Conservation (phyloP, 2,113 vertebrate genomes). For the Apistogramma diplotaenia region DNA sequence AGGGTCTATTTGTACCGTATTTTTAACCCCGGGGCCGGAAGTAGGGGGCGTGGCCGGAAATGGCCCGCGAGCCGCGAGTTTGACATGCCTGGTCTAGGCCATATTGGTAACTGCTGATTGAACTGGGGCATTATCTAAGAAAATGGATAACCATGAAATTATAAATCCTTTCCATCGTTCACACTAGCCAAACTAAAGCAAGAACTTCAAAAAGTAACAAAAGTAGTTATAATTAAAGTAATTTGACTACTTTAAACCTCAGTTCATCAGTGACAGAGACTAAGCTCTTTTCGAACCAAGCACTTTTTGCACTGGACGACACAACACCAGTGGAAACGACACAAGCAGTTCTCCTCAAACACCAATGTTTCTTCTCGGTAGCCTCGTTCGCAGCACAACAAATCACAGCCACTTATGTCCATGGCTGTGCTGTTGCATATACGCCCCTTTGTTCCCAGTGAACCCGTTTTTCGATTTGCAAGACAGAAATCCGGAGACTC, state of each 20-base stretch:
- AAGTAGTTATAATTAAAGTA: conserved; percentile 15
- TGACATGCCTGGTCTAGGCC: no score
- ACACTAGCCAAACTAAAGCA: conserved; percentile 3
- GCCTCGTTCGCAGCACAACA: conserved; percentile 93
- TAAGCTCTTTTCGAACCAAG: conserved; percentile 90
- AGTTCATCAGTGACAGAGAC: conserved; percentile 84
- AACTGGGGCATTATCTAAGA: neutral
- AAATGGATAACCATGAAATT: neutral
- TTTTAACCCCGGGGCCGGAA: no score
- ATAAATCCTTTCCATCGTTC: conserved; percentile 19
- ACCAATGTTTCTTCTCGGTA: conserved; percentile 88
- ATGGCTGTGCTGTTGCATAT: conserved; percentile 93
- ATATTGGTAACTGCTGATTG: neutral
- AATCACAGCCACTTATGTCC: conserved; percentile 93
- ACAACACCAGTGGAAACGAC: conserved; percentile 98
- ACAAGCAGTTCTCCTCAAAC: conserved; percentile 95
- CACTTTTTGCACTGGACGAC: conserved; percentile 97
- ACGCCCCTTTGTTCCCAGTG: conserved; percentile 89
- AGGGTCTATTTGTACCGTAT: no score
- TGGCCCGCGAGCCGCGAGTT: no score
- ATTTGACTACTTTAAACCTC: neutral
- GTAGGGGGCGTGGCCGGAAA: no score
- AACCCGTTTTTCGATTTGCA: conserved; percentile 92
- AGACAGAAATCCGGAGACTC: conserved; percentile 96
- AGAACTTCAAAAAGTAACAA: conserved; percentile 12